phyloP scores from a whole-genome alignment of 2,888 invertebrate genomes.

The Stenchaetothrips biformis region DNA sequence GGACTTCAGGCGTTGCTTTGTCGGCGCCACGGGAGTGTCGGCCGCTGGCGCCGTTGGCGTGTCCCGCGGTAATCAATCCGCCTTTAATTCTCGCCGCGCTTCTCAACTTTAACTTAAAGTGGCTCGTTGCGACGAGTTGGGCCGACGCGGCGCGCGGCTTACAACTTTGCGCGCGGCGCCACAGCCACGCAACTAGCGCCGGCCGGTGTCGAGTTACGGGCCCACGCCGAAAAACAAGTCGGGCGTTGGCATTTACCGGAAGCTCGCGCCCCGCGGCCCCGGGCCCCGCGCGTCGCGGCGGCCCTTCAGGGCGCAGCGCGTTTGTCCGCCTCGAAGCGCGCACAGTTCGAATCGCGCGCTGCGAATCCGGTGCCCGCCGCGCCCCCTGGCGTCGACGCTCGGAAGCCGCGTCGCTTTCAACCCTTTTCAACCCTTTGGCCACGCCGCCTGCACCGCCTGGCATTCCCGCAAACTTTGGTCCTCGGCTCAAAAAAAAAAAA shows the following conservation, averaged over 20 bases:
- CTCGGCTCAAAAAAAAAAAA: no score
- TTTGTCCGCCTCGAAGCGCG: no score
- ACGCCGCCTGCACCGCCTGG: not conserved
- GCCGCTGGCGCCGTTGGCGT: no score
- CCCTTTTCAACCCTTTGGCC: not conserved
- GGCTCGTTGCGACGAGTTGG: not conserved
- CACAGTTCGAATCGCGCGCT: not conserved
- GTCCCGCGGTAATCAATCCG: no score
- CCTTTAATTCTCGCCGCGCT: no score
- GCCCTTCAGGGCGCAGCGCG: not conserved
- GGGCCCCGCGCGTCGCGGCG: not conserved
- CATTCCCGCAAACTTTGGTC: conserved; percentile 15
- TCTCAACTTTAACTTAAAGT: no score
- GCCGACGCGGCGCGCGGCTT: not conserved
- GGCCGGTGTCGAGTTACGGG: not conserved
- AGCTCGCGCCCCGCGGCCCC: not conserved
- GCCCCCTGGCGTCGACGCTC: not conserved
- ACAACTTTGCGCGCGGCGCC: not conserved
- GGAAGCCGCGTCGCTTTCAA: no score
- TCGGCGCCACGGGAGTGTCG: no score
- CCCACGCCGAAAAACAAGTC: not conserved
- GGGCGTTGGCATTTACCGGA: not conserved
- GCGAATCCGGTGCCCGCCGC: not conserved
- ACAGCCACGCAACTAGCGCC: not conserved
- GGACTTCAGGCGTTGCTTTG: no score